Percentiles rank a stretch among this genome's conserved stretches.
Conservation (phyloP, 2,888 invertebrate genomes). For the Clepsis dumicolana region DNA sequence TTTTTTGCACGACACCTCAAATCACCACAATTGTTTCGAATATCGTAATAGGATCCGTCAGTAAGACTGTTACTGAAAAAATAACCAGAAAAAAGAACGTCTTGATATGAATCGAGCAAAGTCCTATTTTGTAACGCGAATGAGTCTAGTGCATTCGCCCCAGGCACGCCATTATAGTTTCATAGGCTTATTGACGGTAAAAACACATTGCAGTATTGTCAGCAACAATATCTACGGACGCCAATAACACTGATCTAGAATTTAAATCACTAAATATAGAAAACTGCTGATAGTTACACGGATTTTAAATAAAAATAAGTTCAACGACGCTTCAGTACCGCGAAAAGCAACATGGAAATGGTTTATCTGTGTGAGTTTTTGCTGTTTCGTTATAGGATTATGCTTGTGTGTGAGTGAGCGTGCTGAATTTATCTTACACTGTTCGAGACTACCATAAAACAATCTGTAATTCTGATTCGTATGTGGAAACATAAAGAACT, state of each 20-base stretch:
- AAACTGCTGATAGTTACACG: slow-evolving; percentile 50
- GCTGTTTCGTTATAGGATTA: slow-evolving; percentile 46
- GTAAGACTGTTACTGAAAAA: slow-evolving; percentile 62
- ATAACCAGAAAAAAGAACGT: slow-evolving; percentile 63
- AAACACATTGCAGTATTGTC: slow-evolving; percentile 48
- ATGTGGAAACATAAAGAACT: background rate
- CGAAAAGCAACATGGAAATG: slow-evolving; percentile 72
- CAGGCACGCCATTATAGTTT: slow-evolving; percentile 79
- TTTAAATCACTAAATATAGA: slow-evolving; percentile 52
- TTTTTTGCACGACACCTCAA: slow-evolving; percentile 63
- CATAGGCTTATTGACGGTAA: slow-evolving; percentile 50
- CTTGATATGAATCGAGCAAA: slow-evolving; percentile 66
- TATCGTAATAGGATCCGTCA: slow-evolving; percentile 53
- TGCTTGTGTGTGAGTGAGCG: slow-evolving; percentile 43
- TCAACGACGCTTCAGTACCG: slow-evolving; percentile 71
- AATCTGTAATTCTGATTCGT: background rate
- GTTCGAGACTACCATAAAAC: slow-evolving; percentile 9
- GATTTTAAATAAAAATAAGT: slow-evolving; percentile 68
- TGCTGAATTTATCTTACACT: slow-evolving; percentile 31
- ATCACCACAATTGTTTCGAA: slow-evolving; percentile 50
- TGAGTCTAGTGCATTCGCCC: slow-evolving; percentile 66
- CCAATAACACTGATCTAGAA: slow-evolving; percentile 51
- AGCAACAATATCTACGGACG: slow-evolving; percentile 46
- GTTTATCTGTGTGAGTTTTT: slow-evolving; percentile 47
- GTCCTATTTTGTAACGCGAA: slow-evolving; percentile 76